Percentiles rank a stretch among this genome's conserved stretches.
These are phyloP conservation scores for Heloderma charlesbogerti DNA, from an alignment of 2,113 vertebrate genomes.

Conservation along the genomic window DNA sequence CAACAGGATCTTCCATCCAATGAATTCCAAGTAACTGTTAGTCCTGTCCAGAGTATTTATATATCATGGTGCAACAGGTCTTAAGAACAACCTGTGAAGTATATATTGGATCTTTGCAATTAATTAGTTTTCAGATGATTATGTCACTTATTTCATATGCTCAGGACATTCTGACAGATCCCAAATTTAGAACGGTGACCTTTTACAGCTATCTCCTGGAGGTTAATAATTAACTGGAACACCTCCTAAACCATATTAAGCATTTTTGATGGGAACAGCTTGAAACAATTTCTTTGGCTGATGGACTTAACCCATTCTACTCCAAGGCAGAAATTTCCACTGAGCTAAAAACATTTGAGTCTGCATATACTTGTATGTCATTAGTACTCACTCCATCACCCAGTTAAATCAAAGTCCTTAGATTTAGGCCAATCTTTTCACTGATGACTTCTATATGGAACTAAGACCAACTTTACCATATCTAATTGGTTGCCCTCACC, in stretches of 20 bases:
- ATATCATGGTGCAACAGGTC: not conserved
- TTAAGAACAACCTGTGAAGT: not conserved
- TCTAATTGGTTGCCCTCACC: not conserved
- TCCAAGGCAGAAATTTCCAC: not conserved
- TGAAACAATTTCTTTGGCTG: slow-evolving; percentile 5
- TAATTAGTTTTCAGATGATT: slow-evolving; percentile 23
- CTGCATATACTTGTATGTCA: not conserved
- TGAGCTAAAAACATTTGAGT: not conserved
- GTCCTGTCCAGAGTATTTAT: not conserved
- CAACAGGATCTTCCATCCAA: not conserved
- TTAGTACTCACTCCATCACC: not conserved
- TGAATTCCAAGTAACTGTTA: not conserved
- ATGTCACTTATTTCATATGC: slow-evolving; percentile 23
- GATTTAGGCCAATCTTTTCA: not conserved
- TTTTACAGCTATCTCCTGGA: slow-evolving; percentile 29
- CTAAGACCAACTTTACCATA: not conserved
- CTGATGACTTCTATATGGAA: not conserved
- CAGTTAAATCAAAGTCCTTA: not conserved
- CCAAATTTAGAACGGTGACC: slow-evolving; percentile 31
- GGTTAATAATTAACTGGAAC: slow-evolving; percentile 36
- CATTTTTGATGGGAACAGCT: slow-evolving; percentile 10
- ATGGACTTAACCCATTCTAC: slow-evolving; percentile 11
- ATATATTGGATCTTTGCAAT: not conserved
- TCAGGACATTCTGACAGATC: slow-evolving; percentile 26
- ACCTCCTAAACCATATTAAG: slow-evolving; percentile 27